phyloP scores from a whole-genome alignment of 2,888 invertebrate species.

The Drosophila hamatofila region DNA sequence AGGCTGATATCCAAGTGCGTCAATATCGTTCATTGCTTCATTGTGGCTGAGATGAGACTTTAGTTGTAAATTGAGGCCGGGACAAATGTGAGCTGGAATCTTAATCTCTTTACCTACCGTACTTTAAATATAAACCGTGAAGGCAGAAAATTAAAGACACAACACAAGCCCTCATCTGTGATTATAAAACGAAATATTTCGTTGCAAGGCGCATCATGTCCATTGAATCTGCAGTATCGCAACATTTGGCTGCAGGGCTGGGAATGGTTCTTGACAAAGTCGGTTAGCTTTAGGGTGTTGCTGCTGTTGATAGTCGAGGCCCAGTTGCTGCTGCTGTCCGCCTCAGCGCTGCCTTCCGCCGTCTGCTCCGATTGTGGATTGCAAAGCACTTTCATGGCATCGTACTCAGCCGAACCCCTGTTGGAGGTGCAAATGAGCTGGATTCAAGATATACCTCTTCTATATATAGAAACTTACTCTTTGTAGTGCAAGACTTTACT shows the following conservation, averaged over 20 bases:
- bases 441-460: not conserved
- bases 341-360: conserved; percentile 2
- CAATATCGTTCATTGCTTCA: conserved; percentile 31
- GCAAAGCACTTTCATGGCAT: conserved; percentile 65
- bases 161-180: conserved; percentile 94
- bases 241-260: conserved; percentile 84
- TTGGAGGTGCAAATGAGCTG: not conserved
- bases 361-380: conserved; percentile 13
- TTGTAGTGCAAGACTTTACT: conserved; percentile 87
- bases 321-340: conserved; percentile 12
- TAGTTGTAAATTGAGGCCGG: no score
- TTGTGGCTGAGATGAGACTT: not conserved
- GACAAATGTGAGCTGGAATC: no score
- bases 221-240: conserved; percentile 89
- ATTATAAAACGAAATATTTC: conserved; percentile 90
- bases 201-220: conserved; percentile 87
- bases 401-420: conserved; percentile 66
- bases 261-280: conserved; percentile 68
- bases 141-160: conserved; percentile 92
- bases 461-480: conserved; percentile 49
- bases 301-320: conserved; percentile 7
- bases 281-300: conserved; percentile 56
- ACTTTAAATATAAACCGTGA: conserved; percentile 78
- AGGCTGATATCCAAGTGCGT: conserved; percentile 48
- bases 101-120: conserved; percentile 47